Conservation (phyloP, 2,113 vertebrate species). For the Gasterosteus aculeatus region DNA sequence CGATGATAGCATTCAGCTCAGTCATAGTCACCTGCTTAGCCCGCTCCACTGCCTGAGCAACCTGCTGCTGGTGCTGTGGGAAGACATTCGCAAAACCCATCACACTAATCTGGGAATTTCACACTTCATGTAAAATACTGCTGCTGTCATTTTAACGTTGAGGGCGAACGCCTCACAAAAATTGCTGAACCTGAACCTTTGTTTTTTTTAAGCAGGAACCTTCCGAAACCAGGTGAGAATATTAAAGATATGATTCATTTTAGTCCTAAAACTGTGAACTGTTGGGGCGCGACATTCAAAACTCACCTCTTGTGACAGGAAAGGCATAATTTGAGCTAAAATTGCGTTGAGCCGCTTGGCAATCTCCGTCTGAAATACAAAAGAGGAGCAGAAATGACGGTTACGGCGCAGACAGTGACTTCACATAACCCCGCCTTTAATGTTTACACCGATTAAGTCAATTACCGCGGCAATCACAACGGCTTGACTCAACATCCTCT, state of each 20-base stretch:
- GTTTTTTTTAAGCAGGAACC: slow-evolving; percentile 3
- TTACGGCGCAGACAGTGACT: slow-evolving; percentile 68
- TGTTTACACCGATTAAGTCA: slow-evolving; percentile 84
- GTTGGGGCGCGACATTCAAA: slow-evolving; percentile 26
- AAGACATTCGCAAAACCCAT: slow-evolving; percentile 74
- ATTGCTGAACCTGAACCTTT: slow-evolving; percentile 7
- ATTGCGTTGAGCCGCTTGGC: slow-evolving; percentile 97
- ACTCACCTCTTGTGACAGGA: slow-evolving; percentile 99
- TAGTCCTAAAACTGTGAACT: slow-evolving; percentile 1
- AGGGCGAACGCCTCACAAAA: slow-evolving; percentile 25
- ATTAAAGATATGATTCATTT: not conserved
- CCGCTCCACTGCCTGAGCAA: slow-evolving; percentile 97
- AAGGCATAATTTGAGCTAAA: slow-evolving; percentile 98
- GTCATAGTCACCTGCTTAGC: slow-evolving; percentile 99
- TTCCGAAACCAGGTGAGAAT: slow-evolving; percentile 20
- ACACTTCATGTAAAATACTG: slow-evolving; percentile 38
- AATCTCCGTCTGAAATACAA: slow-evolving; percentile 92
- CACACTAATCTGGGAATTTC: slow-evolving; percentile 39
- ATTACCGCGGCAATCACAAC: slow-evolving; percentile 83
- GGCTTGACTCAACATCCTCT: slow-evolving; percentile 85
- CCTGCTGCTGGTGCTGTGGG: slow-evolving; percentile 96
- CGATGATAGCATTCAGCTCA: slow-evolving; percentile 98
- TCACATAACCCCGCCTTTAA: slow-evolving; percentile 73
- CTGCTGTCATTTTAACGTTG: slow-evolving; percentile 21
- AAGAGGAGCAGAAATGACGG: slow-evolving; percentile 62